Evolutionary conservation across 2,888 invertebrate genomes (phyloP), one percentile per base, ranked within the genome.

Genomic region (Lasioglossum villosulum): DNA sequence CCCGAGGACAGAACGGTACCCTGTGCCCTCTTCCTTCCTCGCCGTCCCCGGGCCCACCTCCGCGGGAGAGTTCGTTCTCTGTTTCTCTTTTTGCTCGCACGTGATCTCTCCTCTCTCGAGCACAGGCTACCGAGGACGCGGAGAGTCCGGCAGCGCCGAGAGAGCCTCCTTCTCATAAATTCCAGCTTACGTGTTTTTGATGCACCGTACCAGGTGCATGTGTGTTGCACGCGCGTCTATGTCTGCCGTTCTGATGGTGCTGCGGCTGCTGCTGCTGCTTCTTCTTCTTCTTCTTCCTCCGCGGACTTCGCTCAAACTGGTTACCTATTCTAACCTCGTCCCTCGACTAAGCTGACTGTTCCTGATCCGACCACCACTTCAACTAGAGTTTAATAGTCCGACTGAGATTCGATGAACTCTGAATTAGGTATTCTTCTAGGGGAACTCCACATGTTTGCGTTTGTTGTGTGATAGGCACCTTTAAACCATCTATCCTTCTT

Each of bases 171-270:
- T 80, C 79, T 77, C 80, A 80, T 81, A 81, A 84, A 86, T 85
- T 86, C 86, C 77, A 75, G 5, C 71, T 76, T 34, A 59, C 81
- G 66, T 84, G 81, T 85, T 81, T 77, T 85, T 80, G 75, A 81
- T 81, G 37, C 77, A 74, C 74, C 80, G 56, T 45, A 71, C 59
- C 68, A 68, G 37, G 71, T 75, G 71, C 75, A 83, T 75, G 63
- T 63, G 75, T 78, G 77, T 75, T 45, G 19, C 92, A 92, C 93
- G 92, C 93, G 93, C 93, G 93, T 92, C 91, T 79, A 86, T 77
- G 59, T 82, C 78, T 78, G 79, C 45, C 76, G 75, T 45, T 37
- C 59, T 52, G 52, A 52, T 23, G 45, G 16, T 48, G 52, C 75
- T 42, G n/a, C 63, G 27, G 37, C 16, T 42, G 37, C 48, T 59